A percentile compares a stretch with the other conserved stretches of the same genome.
phyloP scores from a whole-genome alignment of 1,140 invertebrate genomes.

The Heliconius nattereri region DNA sequence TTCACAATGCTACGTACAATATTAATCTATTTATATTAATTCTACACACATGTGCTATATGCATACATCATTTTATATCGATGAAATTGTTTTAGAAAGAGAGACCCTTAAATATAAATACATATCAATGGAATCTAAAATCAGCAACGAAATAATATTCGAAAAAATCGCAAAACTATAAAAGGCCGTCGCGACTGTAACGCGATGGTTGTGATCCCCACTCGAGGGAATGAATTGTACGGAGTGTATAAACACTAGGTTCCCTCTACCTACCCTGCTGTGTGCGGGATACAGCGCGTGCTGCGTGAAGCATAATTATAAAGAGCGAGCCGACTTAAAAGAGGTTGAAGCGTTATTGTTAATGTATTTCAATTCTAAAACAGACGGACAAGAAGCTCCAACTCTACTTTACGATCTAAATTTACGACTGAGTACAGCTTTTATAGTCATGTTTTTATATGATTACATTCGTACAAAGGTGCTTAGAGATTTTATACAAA shows the following conservation, averaged over 20 bases:
- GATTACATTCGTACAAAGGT: constrained; percentile 5
- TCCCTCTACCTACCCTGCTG: too few relatives aligned
- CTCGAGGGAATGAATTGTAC: too few relatives aligned
- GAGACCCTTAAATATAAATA: constrained; percentile 3
- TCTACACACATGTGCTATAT: constrained; percentile 8
- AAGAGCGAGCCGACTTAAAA: not conserved
- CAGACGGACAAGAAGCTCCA: constrained; percentile 40
- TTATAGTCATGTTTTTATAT: not conserved
- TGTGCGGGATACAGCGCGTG: too few relatives aligned
- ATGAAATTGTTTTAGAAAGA: not conserved
- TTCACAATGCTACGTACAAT: not conserved
- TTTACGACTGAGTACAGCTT: constrained; percentile 10
- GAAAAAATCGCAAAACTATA: not conserved
- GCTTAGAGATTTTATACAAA: not conserved
- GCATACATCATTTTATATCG: not conserved
- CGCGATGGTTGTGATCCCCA: too few relatives aligned
- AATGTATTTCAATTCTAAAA: constrained; percentile 43
- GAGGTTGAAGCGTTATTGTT: constrained; percentile 20
- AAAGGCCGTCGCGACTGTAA: not conserved
- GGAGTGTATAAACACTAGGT: too few relatives aligned
- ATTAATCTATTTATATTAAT: constrained; percentile 9
- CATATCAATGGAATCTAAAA: not conserved
- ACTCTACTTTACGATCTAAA: constrained; percentile 29
- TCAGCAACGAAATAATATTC: not conserved
- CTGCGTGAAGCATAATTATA: not conserved